Conservation (phyloP, 2,797 vertebrate species). For the Notoglanidium macrostoma region DNA sequence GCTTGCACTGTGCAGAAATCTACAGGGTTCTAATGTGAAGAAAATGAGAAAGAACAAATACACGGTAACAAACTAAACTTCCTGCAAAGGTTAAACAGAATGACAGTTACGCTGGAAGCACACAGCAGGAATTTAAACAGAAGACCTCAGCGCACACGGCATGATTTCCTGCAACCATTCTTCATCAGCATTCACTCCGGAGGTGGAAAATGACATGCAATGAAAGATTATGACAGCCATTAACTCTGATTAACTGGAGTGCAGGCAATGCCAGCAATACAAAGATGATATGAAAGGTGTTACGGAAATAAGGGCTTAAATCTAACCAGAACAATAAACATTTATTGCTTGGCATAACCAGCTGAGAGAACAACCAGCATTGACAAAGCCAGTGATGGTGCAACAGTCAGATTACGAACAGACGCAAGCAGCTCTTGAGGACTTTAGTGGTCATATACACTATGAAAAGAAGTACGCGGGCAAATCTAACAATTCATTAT, state of each 20-base stretch:
- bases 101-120: slow-evolving; percentile 11
- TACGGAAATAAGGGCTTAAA: neutral
- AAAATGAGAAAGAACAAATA: neutral
- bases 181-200: slow-evolving; percentile 4
- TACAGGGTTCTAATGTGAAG: neutral
- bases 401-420: neutral
- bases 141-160: neutral
- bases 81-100: slow-evolving; percentile 6
- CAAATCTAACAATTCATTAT: neutral
- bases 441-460: neutral
- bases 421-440: too few species aligned
- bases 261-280: neutral
- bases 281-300: slow-evolving; percentile 1
- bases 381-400: neutral
- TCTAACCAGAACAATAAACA: neutral
- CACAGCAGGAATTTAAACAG: slow-evolving; percentile 8
- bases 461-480: neutral
- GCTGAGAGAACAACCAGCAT: neutral
- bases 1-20: neutral
- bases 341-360: neutral
- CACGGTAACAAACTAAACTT: neutral
- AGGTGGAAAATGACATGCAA: slow-evolving; percentile 13
- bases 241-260: slow-evolving; percentile 23
- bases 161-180: slow-evolving; percentile 7
- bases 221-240: slow-evolving; percentile 5